Conservation (phyloP, 1,140 invertebrate species). For the Contarinia nasturtii region DNA sequence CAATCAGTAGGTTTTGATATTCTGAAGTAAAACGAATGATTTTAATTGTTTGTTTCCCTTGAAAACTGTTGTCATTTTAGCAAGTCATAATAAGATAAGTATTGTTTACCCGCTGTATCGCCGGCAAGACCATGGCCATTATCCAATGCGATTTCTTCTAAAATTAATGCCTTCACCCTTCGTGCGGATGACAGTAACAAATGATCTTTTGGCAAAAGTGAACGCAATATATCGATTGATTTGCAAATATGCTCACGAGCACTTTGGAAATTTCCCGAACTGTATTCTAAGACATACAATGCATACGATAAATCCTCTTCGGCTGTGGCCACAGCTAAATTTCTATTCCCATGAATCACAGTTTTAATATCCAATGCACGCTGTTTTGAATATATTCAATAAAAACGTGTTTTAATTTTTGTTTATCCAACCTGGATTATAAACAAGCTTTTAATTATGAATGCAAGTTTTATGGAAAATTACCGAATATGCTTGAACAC, state of each 20-base stretch:
- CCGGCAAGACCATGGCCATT: constrained; percentile 24
- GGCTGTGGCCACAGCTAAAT: constrained; percentile 68
- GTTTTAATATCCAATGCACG: constrained; percentile 55
- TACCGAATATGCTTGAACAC: constrained; percentile 66
- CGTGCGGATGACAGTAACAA: constrained; percentile 72
- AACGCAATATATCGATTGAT: constrained; percentile 63
- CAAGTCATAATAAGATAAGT: too few species aligned
- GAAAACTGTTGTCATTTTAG: too few species aligned
- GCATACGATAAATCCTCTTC: constrained; percentile 85
- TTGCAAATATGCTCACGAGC: constrained; percentile 62
- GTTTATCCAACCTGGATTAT: background rate
- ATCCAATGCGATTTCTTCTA: constrained; percentile 85
- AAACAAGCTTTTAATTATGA: background rate
- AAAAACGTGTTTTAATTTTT: background rate
- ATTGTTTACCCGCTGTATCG: constrained; percentile 5
- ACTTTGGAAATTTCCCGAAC: constrained; percentile 60
- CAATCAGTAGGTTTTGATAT: constrained; percentile 32
- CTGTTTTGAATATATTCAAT: constrained; percentile 23
- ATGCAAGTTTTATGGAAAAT: constrained; percentile 3
- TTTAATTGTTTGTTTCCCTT: too few species aligned
- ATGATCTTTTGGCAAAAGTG: constrained; percentile 60
- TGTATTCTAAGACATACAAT: constrained; percentile 80
- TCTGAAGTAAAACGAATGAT: constrained; percentile 8
- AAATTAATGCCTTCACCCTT: constrained; percentile 73
- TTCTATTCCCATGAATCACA: constrained; percentile 61